phyloP scores from a whole-genome alignment of 2,113 vertebrate species.

The Plecturocebus donacophilus region DNA sequence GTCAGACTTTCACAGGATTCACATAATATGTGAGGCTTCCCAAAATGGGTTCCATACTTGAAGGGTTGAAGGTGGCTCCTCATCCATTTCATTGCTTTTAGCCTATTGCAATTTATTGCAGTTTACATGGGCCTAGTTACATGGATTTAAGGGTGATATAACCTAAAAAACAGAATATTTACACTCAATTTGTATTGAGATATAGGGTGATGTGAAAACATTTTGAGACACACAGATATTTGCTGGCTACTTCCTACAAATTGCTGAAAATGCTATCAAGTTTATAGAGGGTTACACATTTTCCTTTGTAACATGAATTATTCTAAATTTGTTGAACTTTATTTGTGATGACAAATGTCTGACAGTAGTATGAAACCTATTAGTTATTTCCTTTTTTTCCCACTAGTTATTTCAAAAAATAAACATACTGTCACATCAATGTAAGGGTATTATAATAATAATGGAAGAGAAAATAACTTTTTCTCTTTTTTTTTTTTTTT shows the following conservation, averaged over 20 bases:
- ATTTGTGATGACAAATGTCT: conserved; percentile 17
- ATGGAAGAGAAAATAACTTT: background rate
- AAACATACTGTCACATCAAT: background rate
- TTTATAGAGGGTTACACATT: background rate
- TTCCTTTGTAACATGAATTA: conserved; percentile 35
- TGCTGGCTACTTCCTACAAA: background rate
- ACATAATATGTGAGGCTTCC: background rate
- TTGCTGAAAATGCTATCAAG: background rate
- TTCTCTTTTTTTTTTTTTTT: background rate
- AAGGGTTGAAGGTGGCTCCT: background rate
- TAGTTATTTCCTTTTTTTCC: background rate
- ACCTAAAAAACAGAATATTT: background rate
- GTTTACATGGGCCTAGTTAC: background rate
- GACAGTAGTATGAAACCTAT: background rate
- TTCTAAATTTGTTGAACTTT: conserved; percentile 37
- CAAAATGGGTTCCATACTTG: background rate
- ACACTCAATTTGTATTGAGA: background rate
- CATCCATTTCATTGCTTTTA: background rate
- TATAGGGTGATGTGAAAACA: background rate
- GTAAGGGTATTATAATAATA: background rate
- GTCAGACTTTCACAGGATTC: background rate
- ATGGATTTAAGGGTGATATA: background rate
- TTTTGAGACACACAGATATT: background rate
- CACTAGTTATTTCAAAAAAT: background rate
- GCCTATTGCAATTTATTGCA: background rate